A percentile compares a stretch with the other conserved stretches of the same genome.
Evolutionary conservation across 2,113 vertebrate species (phyloP).

Genomic region (Caranx melampygus): DNA sequence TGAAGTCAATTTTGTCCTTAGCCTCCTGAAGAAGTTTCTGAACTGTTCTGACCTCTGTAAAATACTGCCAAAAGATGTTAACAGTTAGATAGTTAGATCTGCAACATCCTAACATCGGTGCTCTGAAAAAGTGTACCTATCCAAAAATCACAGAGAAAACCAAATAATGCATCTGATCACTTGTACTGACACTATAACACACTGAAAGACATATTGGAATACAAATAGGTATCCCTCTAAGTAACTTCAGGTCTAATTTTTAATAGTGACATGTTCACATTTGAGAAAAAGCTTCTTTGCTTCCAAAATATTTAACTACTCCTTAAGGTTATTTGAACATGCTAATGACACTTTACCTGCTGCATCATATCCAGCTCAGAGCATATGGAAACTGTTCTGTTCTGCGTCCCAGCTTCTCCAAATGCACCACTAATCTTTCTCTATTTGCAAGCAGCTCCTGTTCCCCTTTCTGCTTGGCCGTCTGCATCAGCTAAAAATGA

Average conservation of each 20-base stretch:
- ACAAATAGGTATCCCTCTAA: too few species aligned
- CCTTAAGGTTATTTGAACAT: not conserved
- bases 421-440: constrained; percentile 86
- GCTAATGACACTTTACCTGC: constrained; percentile 82
- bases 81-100: not conserved
- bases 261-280: too few species aligned
- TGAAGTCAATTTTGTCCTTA: constrained; percentile 85
- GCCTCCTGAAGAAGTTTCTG: constrained; percentile 90
- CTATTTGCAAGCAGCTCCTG: constrained; percentile 82
- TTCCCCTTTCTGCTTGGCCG: constrained; percentile 83
- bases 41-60: constrained; percentile 85
- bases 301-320: not conserved
- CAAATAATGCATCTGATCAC: not conserved
- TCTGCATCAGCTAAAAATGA: constrained; percentile 85
- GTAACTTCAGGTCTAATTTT: too few species aligned
- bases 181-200: too few species aligned
- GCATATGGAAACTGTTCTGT: constrained; percentile 87
- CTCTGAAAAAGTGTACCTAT: not conserved
- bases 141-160: not conserved
- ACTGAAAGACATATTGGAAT: too few species aligned
- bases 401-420: constrained; percentile 85
- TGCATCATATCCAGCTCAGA: constrained; percentile 90
- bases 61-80: constrained; percentile 85
- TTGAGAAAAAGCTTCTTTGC: not conserved
- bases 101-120: not conserved